Conservation (phyloP, 2,888 invertebrate genomes). For the Nezara viridula region DNA sequence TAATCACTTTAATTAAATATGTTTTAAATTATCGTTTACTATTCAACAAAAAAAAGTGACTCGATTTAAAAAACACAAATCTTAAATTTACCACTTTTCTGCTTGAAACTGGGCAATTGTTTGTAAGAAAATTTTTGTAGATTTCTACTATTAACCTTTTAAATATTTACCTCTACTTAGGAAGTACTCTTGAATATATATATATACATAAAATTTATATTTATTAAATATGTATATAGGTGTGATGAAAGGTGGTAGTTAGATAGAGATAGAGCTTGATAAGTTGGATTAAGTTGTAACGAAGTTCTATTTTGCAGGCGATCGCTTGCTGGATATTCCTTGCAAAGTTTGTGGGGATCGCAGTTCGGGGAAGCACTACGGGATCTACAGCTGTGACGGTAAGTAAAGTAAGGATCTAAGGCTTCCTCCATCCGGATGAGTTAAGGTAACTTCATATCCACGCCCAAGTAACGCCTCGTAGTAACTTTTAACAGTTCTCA, state of each 20-base stretch:
- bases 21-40: too few relatives aligned
- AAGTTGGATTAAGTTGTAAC: conserved; percentile 6
- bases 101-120: too few relatives aligned
- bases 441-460: conserved; percentile 21
- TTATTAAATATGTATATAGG: too few relatives aligned
- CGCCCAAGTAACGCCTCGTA: not conserved
- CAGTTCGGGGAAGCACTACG: conserved; percentile 99
- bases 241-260: not conserved
- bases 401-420: conserved; percentile 68
- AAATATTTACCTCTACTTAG: too few relatives aligned
- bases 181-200: too few relatives aligned
- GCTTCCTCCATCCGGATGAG: not conserved
- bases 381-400: conserved; percentile 99
- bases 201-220: too few relatives aligned
- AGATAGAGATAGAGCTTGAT: not conserved
- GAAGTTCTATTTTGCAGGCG: conserved; percentile 76
- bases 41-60: too few relatives aligned
- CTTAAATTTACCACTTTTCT: too few relatives aligned
- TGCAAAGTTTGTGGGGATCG: conserved; percentile 99
- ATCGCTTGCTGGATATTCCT: conserved; percentile 96
- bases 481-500: not conserved
- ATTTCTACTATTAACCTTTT: too few relatives aligned
- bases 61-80: too few relatives aligned
- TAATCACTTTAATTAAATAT: too few relatives aligned
- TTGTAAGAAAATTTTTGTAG: too few relatives aligned